Base-by-base conservation (phyloP, 1,140 invertebrate genomes). In the Lordiphosa mommai region DNA sequence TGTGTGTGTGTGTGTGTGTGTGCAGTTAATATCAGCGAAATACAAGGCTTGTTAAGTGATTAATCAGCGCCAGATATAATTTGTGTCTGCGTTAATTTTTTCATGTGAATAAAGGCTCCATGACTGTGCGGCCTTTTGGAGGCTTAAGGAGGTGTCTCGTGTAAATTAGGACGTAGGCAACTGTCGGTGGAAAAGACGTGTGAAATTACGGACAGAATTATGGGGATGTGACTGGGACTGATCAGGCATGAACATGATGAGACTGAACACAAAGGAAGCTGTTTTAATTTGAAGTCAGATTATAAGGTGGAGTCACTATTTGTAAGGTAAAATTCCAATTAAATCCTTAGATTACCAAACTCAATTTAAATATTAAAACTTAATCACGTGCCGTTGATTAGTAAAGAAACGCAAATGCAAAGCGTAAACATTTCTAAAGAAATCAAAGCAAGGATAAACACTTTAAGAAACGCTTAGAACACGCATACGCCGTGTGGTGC, bases 31-130 rank as follows among this genome's bases (percentile, higher is more conserved):
- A 84, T 84, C 61, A 40, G 61, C 67, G 67, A 74, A 84, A 76
- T 82, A 84, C 72, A 77, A 64, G 80, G 73, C 82, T 86, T 86
- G 82, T 86, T 86, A 86, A 86, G 80, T 86, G 82, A 86, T 86
- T 86, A 86, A 86, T 86, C 80, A 86, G 82, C 74, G 82, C 82
- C 82, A 86, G 82, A 86, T 86, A 86, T 86, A 86, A 86, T 86
- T 86, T 86, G 82, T 86, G 82, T 86, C 80, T 86, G 82, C 80
- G 74, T 86, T 84, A 85, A 77, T 84, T 84, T 84, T 84, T 84
- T 82, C 76, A 73, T 69, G 73, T 67, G 77, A 82, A 82, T 82
- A 84, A 82, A 72, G 70, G 50, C 53, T 49, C 14, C 29, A 46
- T 29, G 29, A 32, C 44, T 56, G 50, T 66, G 43, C 36, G 29